A percentile compares a stretch with the other conserved stretches of the same genome.
Evolutionary conservation across 2,113 vertebrate genomes (phyloP).

Genomic region (Mirounga angustirostris): DNA sequence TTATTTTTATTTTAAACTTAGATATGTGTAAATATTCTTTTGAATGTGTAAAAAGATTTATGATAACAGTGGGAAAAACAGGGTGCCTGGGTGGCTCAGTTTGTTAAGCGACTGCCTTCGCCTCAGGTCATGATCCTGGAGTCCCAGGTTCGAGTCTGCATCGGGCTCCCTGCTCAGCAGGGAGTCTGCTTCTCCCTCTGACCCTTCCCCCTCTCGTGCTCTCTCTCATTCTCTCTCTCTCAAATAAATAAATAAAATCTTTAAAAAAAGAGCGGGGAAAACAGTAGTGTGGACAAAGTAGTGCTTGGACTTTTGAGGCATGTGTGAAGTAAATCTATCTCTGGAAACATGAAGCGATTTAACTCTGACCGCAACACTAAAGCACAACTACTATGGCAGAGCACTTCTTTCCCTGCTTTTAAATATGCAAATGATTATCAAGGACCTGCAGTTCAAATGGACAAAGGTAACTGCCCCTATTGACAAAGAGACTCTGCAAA

Average conservation of each 20-base stretch:
- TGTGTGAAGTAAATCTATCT: not conserved
- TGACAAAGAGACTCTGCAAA: not conserved
- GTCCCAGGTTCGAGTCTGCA: too few species aligned
- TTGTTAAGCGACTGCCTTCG: not conserved
- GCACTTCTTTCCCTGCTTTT: not conserved
- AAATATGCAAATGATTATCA: not conserved
- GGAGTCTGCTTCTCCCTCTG: not conserved
- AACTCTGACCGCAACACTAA: not conserved
- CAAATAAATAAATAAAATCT: not conserved
- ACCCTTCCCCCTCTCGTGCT: not conserved
- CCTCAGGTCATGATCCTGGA: not conserved
- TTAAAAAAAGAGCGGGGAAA: not conserved
- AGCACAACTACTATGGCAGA: not conserved
- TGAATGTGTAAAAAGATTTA: not conserved
- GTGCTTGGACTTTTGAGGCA: not conserved
- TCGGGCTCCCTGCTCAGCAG: not conserved
- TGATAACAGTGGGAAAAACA: not conserved
- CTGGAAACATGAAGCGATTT: not conserved
- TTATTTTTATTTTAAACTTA: slow-evolving; percentile 45
- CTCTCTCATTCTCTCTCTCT: not conserved
- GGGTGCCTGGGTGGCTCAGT: not conserved
- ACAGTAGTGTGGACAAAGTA: not conserved
- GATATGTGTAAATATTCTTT: not conserved
- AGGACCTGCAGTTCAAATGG: not conserved
- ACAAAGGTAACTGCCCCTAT: not conserved